Conservation (phyloP, 2,113 vertebrate species). For the Pipra filicauda region DNA sequence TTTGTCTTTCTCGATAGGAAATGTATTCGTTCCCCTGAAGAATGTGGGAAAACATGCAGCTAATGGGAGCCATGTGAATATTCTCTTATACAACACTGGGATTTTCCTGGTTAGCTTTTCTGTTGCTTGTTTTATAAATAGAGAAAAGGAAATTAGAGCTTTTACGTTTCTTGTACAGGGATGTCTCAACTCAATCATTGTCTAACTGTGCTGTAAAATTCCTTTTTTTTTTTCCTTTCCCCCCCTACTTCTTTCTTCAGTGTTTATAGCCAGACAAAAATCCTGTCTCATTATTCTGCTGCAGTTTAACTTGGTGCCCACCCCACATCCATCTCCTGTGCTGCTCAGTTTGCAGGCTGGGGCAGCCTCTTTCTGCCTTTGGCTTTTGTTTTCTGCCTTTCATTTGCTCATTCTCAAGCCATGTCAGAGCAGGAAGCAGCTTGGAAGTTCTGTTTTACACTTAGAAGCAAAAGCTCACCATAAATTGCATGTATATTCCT, state of each 20-base stretch:
- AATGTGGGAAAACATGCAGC: background rate
- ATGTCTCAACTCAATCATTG: background rate
- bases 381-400: conserved; percentile 11
- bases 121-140: background rate
- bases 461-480: background rate
- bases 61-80: background rate
- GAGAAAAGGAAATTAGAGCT: background rate
- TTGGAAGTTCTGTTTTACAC: background rate
- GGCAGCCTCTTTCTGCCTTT: background rate
- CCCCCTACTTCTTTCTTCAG: background rate
- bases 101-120: background rate
- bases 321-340: background rate
- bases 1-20: background rate
- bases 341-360: background rate
- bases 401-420: background rate
- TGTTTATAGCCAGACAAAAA: background rate
- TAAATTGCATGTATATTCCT: background rate
- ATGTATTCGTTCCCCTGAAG: background rate
- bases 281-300: background rate
- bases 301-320: background rate
- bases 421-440: background rate
- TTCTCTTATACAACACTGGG: background rate
- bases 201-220: background rate
- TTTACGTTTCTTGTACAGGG: background rate
- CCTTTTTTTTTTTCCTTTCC: background rate